phyloP scores from a whole-genome alignment of 2,888 invertebrate genomes.

The Calliphora vomitoria region DNA sequence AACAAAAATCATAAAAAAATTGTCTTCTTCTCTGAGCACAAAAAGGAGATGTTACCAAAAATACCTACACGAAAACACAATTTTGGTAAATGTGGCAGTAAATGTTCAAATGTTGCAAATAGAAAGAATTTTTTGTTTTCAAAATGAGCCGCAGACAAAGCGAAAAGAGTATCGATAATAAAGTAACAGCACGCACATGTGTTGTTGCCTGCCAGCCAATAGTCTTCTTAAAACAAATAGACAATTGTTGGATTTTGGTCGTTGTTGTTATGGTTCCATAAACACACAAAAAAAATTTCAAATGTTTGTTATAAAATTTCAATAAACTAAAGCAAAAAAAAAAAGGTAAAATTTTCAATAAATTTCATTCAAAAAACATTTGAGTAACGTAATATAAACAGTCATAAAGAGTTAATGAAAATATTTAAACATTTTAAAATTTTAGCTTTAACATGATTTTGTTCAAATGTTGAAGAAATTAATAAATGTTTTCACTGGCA shows the following conservation, averaged over 20 bases:
- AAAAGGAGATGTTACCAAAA: constrained; percentile 24
- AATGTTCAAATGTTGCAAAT: constrained; percentile 54
- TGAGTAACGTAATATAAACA: neutral
- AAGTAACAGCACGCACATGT: constrained; percentile 44
- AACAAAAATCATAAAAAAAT: neutral
- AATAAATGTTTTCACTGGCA: too few species aligned
- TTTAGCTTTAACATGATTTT: too few species aligned
- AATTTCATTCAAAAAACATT: neutral
- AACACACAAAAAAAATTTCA: constrained; percentile 30
- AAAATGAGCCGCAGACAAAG: neutral
- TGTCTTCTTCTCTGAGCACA: neutral
- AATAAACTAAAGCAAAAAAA: constrained; percentile 37
- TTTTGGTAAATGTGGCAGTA: constrained; percentile 51
- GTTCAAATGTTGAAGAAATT: too few species aligned
- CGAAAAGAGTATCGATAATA: constrained; percentile 8
- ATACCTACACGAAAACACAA: constrained; percentile 18
- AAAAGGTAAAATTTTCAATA: constrained; percentile 4
- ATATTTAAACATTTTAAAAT: neutral
- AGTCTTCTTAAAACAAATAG: constrained; percentile 6
- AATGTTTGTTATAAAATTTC: constrained; percentile 62
- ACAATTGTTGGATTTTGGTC: neutral
- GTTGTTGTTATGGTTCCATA: constrained; percentile 20
- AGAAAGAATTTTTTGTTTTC: constrained; percentile 9
- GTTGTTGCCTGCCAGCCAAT: neutral
- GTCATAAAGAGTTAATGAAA: neutral